Base-by-base conservation (phyloP, 2,797 vertebrate species). In the Acipenser transmontanus region DNA sequence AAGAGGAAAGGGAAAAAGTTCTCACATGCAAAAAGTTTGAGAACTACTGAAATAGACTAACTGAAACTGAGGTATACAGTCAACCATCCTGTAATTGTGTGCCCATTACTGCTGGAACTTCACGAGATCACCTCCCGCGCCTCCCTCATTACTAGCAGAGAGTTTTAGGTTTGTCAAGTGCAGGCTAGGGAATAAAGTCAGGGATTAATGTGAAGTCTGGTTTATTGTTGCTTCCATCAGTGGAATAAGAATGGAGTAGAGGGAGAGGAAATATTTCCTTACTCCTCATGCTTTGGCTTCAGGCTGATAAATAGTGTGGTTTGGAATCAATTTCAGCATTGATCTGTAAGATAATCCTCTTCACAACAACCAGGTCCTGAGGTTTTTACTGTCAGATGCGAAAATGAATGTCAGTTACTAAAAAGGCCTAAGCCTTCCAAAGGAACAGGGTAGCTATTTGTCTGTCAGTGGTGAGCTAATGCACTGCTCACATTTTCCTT, bases 271-370 rank as follows among this genome's bases (percentile, higher is more conserved):
- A 72, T 79, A 78, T 83, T 89, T 89, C 77, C 80, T 82, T 66
- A 70, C 70, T 75, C 68, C 50, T 67, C 72, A 68, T 74, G 54
- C 66, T 76, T 78, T 77, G 73, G 80, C 84, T 82, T 65, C 67
- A 75, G 84, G 83, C 85, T 89, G 88, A 90, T 84, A 81, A 89
- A 89, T 80, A 75, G 77, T 64, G 52, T 78, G 78, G 81, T 78
- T 82, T 77, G 71, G 75, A 87, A 89, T 92, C 88, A 84, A 82
- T 92, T 87, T 87, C 72, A 73, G 61, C 81, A 90, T 89, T 81
- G 89, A 90, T 89, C 84, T 85, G 78, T 82, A 83, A 87, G 84
- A 87, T 85, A 89, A 88, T 88, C 87, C 84, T 86, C 80, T 85
- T 83, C 76, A 76, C 77, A 87, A 84, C 84, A 80, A 67, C 78